A percentile compares a stretch with the other conserved stretches of the same genome.
These are phyloP conservation scores for Iguana delicatissima DNA, from an alignment of 2,797 vertebrate genomes.

Conservation along the genomic window DNA sequence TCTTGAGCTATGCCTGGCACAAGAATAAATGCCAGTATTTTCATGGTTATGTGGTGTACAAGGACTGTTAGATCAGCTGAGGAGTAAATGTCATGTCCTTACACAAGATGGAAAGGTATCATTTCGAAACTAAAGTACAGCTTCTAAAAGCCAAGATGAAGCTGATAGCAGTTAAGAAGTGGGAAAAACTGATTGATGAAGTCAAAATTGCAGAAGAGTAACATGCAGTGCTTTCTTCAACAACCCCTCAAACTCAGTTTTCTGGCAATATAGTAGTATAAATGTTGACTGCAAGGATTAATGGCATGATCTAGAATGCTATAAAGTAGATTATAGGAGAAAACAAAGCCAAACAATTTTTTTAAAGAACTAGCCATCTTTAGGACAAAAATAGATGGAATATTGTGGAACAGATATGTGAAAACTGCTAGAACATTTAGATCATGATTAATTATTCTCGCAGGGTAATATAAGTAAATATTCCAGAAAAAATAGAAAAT, in stretches of 20 bases:
- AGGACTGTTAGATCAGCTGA: neutral
- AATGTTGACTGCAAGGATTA: rapidly evolving
- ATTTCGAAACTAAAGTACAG: conserved; percentile 15
- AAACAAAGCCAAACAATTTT: rapidly evolving
- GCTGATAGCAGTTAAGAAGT: conserved; percentile 12
- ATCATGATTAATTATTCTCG: conserved; percentile 10
- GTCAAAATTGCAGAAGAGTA: neutral
- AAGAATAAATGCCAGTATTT: neutral
- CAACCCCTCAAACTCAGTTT: neutral
- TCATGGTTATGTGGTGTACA: neutral
- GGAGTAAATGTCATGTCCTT: neutral
- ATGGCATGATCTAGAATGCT: rapidly evolving
- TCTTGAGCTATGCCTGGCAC: neutral
- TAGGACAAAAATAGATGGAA: neutral
- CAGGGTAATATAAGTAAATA: neutral
- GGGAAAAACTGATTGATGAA: conserved; percentile 1
- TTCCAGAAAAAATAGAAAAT: neutral
- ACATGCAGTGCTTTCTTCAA: neutral
- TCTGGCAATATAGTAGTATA: neutral
- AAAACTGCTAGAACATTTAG: neutral
- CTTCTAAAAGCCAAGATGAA: conserved; percentile 10
- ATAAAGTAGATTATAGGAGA: neutral
- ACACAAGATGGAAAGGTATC: conserved; percentile 5
- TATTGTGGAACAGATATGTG: neutral
- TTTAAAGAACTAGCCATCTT: rapidly evolving